These are phyloP conservation scores for Grallaria varia DNA, from an alignment of 2,113 vertebrate species.

Conservation along the genomic window DNA sequence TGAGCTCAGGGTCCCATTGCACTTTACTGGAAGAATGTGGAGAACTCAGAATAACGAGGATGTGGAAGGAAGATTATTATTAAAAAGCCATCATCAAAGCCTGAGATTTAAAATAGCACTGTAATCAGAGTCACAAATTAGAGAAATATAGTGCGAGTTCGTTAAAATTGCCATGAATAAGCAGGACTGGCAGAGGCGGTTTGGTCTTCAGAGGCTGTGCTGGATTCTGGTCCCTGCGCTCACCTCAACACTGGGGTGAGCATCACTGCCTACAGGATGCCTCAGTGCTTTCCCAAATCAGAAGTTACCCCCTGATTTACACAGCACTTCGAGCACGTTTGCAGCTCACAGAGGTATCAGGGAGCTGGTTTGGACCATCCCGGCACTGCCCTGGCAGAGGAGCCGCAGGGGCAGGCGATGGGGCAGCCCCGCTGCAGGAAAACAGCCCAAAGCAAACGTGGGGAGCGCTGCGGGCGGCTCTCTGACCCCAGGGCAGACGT, in stretches of 20 bases:
- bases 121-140: not conserved
- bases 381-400: rapidly evolving
- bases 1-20: not conserved
- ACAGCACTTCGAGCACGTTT: not conserved
- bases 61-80: not conserved
- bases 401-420: not conserved
- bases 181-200: not conserved
- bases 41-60: not conserved
- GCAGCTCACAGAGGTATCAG: not conserved
- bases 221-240: not conserved
- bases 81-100: not conserved
- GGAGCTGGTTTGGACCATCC: not conserved
- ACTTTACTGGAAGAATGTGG: not conserved
- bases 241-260: rapidly evolving
- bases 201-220: not conserved
- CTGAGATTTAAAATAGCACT: not conserved
- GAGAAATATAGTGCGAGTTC: not conserved
- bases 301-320: not conserved
- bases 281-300: not conserved
- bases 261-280: not conserved
- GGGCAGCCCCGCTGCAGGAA: not conserved
- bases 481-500: not conserved
- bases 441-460: not conserved
- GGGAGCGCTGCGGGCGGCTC: not conserved
- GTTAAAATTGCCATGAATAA: not conserved